Percentiles rank a stretch among this genome's conserved stretches.
phyloP scores from a whole-genome alignment of 2,113 vertebrate genomes.

The Phyllopteryx taeniolatus region DNA sequence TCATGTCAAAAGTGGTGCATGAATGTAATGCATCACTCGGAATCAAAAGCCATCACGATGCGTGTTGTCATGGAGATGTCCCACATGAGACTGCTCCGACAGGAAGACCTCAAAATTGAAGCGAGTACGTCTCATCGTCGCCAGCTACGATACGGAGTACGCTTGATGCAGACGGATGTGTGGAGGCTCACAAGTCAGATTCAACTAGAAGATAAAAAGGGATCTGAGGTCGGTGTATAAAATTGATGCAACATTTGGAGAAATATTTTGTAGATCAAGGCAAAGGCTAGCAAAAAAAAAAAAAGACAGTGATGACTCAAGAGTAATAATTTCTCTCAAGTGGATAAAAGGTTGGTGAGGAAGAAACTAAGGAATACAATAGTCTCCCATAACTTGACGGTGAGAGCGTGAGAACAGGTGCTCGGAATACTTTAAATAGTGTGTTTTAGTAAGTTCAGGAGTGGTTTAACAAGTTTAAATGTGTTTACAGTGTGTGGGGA shows the following conservation, averaged over 20 bases:
- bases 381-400: no score
- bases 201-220: neutral
- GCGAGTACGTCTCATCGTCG: neutral
- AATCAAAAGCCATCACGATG: neutral
- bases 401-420: no score
- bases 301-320: neutral
- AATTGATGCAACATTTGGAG: neutral
- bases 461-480: no score
- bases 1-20: neutral
- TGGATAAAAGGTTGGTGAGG: neutral
- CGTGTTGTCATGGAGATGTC: neutral
- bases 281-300: neutral
- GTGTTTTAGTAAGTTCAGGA: no score
- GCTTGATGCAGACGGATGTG: neutral
- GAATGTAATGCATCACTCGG: neutral
- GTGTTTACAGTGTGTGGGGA: no score
- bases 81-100: neutral
- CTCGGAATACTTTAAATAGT: no score
- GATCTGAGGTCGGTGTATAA: neutral
- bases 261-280: neutral
- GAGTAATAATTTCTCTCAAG: neutral
- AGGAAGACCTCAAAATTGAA: neutral
- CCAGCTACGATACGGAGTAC: neutral
- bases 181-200: neutral
- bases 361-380: neutral